Percentiles rank a stretch among this genome's conserved stretches.
Conservation (phyloP, 2,113 vertebrate species). For the Azemiops feae region DNA sequence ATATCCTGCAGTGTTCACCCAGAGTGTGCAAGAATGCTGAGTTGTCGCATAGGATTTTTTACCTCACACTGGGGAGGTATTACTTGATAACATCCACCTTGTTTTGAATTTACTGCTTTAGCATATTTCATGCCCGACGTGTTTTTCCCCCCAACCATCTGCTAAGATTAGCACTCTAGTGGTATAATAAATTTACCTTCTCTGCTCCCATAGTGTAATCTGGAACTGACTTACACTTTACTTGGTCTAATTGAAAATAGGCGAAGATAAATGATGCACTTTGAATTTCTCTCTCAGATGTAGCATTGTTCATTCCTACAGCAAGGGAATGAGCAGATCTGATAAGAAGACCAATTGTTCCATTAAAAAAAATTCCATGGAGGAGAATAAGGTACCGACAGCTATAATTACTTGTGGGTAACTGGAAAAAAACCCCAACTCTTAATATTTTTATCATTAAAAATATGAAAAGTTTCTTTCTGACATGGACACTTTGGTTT, state of each 20-base stretch:
- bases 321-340: constrained; percentile 69
- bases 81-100: constrained; percentile 78
- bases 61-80: constrained; percentile 74
- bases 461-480: constrained; percentile 58
- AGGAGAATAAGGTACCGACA: constrained; percentile 66
- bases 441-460: constrained; percentile 55
- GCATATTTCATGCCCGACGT: constrained; percentile 79
- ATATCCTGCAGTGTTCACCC: constrained; percentile 51
- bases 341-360: constrained; percentile 74
- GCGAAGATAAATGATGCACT: constrained; percentile 79
- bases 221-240: constrained; percentile 71
- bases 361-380: constrained; percentile 71
- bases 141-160: constrained; percentile 73
- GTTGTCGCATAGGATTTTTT: constrained; percentile 69
- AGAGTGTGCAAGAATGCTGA: constrained; percentile 68
- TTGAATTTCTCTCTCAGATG: constrained; percentile 73
- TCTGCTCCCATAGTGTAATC: constrained; percentile 72
- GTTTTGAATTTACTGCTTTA: constrained; percentile 78
- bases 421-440: constrained; percentile 51
- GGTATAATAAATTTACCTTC: constrained; percentile 78
- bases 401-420: constrained; percentile 63
- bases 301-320: constrained; percentile 76
- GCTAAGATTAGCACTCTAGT: constrained; percentile 79
- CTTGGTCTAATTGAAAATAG: constrained; percentile 77
- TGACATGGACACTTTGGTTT: constrained; percentile 61